Base-by-base conservation (phyloP, 2,888 invertebrate species). In the Aphodius granarius region DNA sequence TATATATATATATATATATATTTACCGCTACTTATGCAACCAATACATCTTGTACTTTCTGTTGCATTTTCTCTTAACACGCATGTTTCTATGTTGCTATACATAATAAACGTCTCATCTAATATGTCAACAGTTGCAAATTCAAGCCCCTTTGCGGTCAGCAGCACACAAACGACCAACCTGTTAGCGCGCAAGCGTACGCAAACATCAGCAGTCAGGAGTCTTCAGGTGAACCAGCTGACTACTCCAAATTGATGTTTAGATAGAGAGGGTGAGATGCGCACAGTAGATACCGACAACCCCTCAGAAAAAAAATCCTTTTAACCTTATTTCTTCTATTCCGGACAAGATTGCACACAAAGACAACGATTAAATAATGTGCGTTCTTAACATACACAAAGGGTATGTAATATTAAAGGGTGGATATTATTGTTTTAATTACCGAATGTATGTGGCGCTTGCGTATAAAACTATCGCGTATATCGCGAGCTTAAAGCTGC, bases 231-330 rank as follows among this genome's bases (percentile, higher is more conserved):
- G 43, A 78, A 83, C 83, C 83, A 83, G 83, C 83, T 84, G 83
- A 82, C 70, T 65, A 63, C 15, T 64, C 64, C 71, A 76, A 85
- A 85, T 85, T 85, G 85, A 85, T 85, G 85, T 85, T 85, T 85
- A 84, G 85, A 85, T 85, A 85, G 81, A 81, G 84, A 85, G 78
- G 78, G 84, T 81, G 71, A 79, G 82, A 81, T 83, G 84, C 84
- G 84, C 84, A 79, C 78, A 74, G 63, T 81, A 43, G 75, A 77
- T 77, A 77, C 66, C 72, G 76, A 43, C 66, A 71, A 62, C 68
- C 63, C 74, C 43, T n/a, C n/a, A n/a, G n/a, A n/a, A n/a, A n/a
- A 3, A 43, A 43, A 68, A 19, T 19, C 6, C 68, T 19, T 21
- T 17, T 68, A 43, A 43, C 43, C 43, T 13, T 0, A 43, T 43